phyloP scores from a whole-genome alignment of 2,113 vertebrate species.

The zebrafish (Danio rerio) region DNA sequence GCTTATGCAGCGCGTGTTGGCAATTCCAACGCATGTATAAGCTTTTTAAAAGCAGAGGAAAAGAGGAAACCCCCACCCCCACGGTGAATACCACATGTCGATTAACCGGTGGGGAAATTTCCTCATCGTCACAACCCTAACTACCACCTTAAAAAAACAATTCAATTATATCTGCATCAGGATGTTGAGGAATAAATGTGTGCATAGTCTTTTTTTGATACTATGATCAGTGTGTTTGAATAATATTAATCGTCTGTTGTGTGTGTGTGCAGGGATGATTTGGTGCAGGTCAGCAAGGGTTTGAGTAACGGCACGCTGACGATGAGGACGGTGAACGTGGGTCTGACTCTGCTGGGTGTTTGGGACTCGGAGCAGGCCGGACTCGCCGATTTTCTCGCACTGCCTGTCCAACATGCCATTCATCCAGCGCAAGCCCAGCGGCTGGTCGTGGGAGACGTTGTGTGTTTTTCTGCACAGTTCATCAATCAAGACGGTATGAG shows the following conservation, averaged over 20 bases:
- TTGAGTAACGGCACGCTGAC: constrained; percentile 82
- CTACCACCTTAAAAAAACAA: too few species aligned
- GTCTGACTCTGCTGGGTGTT: constrained; percentile 88
- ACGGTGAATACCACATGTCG: too few species aligned
- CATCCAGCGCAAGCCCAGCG: constrained; percentile 73
- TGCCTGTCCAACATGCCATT: constrained; percentile 88
- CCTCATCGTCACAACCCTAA: too few species aligned
- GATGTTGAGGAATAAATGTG: too few species aligned
- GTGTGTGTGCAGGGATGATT: constrained; percentile 83
- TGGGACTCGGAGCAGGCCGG: constrained; percentile 82
- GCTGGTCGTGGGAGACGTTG: constrained; percentile 86
- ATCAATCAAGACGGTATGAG: constrained; percentile 81
- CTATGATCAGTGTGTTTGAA: background rate
- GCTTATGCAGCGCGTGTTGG: too few species aligned
- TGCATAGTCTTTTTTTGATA: too few species aligned
- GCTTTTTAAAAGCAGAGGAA: too few species aligned
- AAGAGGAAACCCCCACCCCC: too few species aligned
- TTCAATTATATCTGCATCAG: too few species aligned
- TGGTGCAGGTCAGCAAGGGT: constrained; percentile 88
- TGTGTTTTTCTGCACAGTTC: constrained; percentile 83
- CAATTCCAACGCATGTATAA: too few species aligned
- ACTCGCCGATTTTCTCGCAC: constrained; percentile 82
- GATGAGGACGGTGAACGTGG: constrained; percentile 84
- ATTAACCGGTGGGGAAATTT: too few species aligned
- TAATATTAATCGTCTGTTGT: background rate